phyloP scores from a whole-genome alignment of 2,113 vertebrate species.

The Anoplopoma fimbria region DNA sequence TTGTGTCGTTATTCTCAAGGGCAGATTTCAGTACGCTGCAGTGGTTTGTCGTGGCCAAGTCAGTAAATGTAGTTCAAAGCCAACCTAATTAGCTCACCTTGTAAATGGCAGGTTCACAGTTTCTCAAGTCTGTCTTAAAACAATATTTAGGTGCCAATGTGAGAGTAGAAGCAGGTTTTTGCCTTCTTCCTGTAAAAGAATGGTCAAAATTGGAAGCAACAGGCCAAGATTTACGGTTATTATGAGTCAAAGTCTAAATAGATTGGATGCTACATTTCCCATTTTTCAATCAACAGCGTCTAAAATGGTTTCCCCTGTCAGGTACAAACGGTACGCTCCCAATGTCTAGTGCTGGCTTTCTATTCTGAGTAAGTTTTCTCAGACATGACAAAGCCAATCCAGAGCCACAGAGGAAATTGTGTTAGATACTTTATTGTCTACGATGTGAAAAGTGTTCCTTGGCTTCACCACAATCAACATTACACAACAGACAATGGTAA shows the following conservation, averaged over 20 bases:
- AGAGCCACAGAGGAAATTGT: neutral
- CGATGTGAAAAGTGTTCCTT: neutral
- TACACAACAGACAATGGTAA: neutral
- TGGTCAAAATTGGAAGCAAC: neutral
- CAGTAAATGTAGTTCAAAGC: neutral
- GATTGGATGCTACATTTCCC: neutral
- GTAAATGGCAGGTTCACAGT: neutral
- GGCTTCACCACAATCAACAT: neutral
- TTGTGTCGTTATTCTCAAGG: conserved; percentile 52
- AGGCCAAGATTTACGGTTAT: neutral
- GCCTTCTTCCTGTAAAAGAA: neutral
- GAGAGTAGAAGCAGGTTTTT: neutral
- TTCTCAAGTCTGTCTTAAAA: neutral
- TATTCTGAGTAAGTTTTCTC: neutral
- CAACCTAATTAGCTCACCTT: neutral
- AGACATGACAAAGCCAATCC: neutral
- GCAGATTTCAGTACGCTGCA: no score
- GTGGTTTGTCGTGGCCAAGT: neutral
- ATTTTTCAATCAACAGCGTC: neutral
- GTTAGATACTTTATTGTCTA: neutral
- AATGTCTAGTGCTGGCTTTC: neutral
- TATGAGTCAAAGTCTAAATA: neutral
- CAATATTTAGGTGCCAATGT: no score
- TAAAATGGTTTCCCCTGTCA: no score
- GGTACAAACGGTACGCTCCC: no score